Percentiles rank a stretch among this genome's conserved stretches.
Conservation (phyloP, 2,113 vertebrate species). For the Microcebus tavaratra region DNA sequence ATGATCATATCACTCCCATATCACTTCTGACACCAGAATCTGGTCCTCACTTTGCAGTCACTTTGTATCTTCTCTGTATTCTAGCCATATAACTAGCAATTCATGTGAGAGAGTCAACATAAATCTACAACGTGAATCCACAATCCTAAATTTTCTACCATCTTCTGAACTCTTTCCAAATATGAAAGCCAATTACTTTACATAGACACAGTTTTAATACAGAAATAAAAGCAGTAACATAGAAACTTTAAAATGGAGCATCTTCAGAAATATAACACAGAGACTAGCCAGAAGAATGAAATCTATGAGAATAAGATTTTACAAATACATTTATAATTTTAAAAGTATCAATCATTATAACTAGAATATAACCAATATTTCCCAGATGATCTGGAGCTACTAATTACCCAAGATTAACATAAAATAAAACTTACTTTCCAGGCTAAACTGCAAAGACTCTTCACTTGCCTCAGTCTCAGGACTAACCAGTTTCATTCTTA, state of each 20-base stretch:
- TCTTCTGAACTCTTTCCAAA: conserved; percentile 14
- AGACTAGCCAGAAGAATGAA: conserved; percentile 7
- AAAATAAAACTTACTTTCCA: conserved; percentile 92
- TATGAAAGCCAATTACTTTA: conserved; percentile 40
- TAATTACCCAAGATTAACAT: conserved; percentile 51
- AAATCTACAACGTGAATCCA: conserved; percentile 24
- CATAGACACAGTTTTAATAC: not conserved
- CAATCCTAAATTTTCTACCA: not conserved
- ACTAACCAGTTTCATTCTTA: conserved; percentile 94
- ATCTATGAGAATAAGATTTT: conserved; percentile 12
- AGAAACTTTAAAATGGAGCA: conserved; percentile 8
- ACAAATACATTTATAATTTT: conserved; percentile 11
- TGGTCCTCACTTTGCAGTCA: not conserved
- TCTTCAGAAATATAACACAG: conserved; percentile 8
- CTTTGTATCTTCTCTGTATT: not conserved
- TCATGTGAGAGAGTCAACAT: not conserved
- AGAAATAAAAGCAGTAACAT: not conserved
- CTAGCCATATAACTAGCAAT: not conserved
- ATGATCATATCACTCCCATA: not conserved
- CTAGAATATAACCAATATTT: conserved; percentile 21
- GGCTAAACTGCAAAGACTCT: conserved; percentile 90
- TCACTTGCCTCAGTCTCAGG: conserved; percentile 91
- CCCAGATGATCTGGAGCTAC: not conserved
- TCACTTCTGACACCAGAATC: not conserved
- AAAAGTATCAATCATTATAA: conserved; percentile 27